These are phyloP conservation scores for Diorhabda sublineata DNA, from an alignment of 1,140 invertebrate species.

Conservation along the genomic window DNA sequence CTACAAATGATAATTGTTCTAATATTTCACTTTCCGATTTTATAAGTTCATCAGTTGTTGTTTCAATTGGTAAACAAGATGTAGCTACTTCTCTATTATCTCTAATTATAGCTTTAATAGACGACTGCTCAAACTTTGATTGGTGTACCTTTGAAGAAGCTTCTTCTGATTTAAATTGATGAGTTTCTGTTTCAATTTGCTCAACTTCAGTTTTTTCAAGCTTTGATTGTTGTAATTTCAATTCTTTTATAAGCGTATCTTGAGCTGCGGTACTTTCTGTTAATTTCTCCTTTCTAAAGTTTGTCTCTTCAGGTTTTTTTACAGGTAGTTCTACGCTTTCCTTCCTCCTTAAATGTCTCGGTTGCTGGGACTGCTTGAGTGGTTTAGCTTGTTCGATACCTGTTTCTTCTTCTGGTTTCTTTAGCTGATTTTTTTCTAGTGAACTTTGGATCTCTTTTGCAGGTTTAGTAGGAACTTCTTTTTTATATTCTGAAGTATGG, in stretches of 20 bases:
- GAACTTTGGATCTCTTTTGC: neutral
- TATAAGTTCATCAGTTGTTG: slow-evolving; percentile 15
- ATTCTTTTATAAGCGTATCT: slow-evolving; percentile 9
- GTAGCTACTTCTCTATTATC: no score
- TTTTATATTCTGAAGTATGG: slow-evolving; percentile 17
- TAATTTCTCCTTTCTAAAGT: neutral
- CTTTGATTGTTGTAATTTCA: slow-evolving; percentile 6
- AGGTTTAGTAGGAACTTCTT: slow-evolving; percentile 1
- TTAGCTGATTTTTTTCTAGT: neutral
- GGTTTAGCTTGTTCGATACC: neutral
- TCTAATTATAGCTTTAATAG: no score
- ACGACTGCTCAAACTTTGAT: no score
- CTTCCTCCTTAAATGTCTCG: neutral
- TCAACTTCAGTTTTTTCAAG: neutral
- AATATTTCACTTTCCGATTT: slow-evolving; percentile 25
- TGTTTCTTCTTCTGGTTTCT: slow-evolving; percentile 7
- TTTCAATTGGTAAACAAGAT: neutral
- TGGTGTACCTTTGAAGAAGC: neutral
- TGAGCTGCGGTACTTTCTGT: slow-evolving; percentile 1
- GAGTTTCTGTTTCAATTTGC: neutral
- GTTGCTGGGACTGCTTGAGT: neutral
- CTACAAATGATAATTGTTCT: slow-evolving; percentile 18
- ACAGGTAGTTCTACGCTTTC: slow-evolving; percentile 11
- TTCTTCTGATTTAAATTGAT: slow-evolving; percentile 7
- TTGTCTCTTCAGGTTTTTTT: neutral